These are phyloP conservation scores for Etheostoma nigrum DNA, from an alignment of 2,797 vertebrate genomes.

Conservation along the genomic window DNA sequence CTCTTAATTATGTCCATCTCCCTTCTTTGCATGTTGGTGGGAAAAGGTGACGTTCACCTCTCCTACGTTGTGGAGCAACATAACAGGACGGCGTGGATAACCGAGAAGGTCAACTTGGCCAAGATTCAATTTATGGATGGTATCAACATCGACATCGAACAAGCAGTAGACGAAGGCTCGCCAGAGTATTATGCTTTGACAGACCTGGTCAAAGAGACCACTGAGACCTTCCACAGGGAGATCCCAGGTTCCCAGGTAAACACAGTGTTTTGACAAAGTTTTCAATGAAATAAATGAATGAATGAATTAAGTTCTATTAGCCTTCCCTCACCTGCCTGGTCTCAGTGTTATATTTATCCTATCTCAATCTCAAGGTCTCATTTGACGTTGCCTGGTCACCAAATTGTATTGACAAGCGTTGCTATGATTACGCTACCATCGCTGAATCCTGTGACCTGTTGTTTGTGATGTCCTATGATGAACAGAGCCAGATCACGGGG, in stretches of 20 bases:
- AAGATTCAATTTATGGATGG: slow-evolving; percentile 96
- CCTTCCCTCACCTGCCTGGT: neutral
- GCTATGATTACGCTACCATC: slow-evolving; percentile 92
- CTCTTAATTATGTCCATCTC: neutral
- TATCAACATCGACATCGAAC: slow-evolving; percentile 96
- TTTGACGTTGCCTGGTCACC: slow-evolving; percentile 97
- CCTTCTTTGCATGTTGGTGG: slow-evolving; percentile 29
- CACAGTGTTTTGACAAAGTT: neutral
- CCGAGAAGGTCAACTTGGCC: slow-evolving; percentile 87
- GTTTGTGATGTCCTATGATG: slow-evolving; percentile 98
- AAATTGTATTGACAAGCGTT: slow-evolving; percentile 90
- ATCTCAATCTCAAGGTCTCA: slow-evolving; percentile 87
- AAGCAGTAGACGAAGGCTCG: slow-evolving; percentile 85
- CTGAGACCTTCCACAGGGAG: slow-evolving; percentile 91
- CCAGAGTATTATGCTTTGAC: slow-evolving; percentile 91
- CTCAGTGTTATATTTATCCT: neutral
- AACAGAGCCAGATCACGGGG: slow-evolving; percentile 92
- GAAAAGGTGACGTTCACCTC: slow-evolving; percentile 89
- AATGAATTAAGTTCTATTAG: neutral
- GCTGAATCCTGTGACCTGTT: slow-evolving; percentile 93
- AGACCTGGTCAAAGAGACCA: slow-evolving; percentile 91
- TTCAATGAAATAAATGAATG: neutral
- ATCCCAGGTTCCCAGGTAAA: slow-evolving; percentile 95
- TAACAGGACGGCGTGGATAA: slow-evolving; percentile 91
- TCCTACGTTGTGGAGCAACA: slow-evolving; percentile 85